Conservation (phyloP, 2,888 invertebrate genomes). For the Microctonus aethiopoides region DNA sequence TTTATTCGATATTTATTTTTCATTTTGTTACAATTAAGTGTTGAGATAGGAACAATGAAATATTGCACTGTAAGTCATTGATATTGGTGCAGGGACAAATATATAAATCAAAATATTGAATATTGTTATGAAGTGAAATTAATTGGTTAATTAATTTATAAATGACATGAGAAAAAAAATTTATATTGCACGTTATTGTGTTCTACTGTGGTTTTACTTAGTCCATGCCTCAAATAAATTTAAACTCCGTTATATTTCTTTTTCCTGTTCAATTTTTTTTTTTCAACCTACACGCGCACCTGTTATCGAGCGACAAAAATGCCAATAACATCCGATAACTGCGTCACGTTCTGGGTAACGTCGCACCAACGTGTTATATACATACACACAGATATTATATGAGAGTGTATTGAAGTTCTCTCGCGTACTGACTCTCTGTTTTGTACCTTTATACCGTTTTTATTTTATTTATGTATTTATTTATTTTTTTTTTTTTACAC, state of each 20-base stretch:
- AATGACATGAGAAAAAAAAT: not conserved
- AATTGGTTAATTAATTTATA: not conserved
- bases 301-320: conserved; percentile 60
- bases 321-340: conserved; percentile 61
- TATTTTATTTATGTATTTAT: not conserved
- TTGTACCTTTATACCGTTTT: conserved; percentile 13
- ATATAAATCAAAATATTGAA: not conserved
- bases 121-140: not conserved
- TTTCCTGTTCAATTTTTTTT: conserved; percentile 38
- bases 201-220: conserved; percentile 31
- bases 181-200: not conserved
- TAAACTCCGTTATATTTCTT: conserved; percentile 45
- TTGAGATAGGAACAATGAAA: not conserved
- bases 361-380: conserved; percentile 50
- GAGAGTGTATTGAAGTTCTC: not conserved
- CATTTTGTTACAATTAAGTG: not conserved
- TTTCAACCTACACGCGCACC: conserved; percentile 46
- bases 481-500: not conserved
- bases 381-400: not conserved
- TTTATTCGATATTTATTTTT: not conserved
- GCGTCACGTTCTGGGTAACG: conserved; percentile 54
- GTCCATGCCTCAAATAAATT: conserved; percentile 46
- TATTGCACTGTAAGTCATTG: not conserved
- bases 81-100: not conserved
- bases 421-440: conserved; percentile 25